A percentile compares a stretch with the other conserved stretches of the same genome.
Evolutionary conservation across 2,797 vertebrate species (phyloP).

Genomic region (Squalus acanthias): DNA sequence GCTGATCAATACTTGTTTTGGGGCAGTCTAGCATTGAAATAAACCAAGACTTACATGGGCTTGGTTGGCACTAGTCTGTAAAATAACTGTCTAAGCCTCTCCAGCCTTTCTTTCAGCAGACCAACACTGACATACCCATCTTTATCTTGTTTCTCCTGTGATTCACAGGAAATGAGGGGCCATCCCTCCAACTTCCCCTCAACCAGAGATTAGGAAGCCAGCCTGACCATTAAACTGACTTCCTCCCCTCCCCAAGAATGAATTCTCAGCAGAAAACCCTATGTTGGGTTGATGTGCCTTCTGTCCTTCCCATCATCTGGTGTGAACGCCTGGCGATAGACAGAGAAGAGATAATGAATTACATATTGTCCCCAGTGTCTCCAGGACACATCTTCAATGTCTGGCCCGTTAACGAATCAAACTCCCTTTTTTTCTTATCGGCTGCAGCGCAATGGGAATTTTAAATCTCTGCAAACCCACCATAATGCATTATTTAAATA

Average conservation of each 20-base stretch:
- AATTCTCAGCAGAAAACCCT: not conserved
- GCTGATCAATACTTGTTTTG: not conserved
- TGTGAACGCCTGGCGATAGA: not conserved
- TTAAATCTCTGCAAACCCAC: not conserved
- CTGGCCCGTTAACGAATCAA: not conserved
- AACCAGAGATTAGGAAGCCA: not conserved
- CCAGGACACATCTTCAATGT: not conserved
- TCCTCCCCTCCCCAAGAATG: not conserved
- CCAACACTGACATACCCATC: not conserved
- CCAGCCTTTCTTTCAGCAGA: not conserved
- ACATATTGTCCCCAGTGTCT: not conserved
- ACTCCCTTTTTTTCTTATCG: not conserved
- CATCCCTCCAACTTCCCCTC: not conserved
- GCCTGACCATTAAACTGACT: not conserved
- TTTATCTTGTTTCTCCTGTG: not conserved
- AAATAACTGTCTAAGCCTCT: not conserved
- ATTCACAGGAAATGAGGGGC: not conserved
- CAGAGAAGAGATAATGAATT: not conserved
- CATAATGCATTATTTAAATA: not conserved
- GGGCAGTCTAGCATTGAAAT: not conserved
- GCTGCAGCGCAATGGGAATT: not conserved
- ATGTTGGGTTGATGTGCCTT: not conserved
- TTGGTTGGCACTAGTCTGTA: not conserved
- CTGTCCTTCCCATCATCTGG: not conserved
- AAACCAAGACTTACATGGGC: not conserved